Evolutionary conservation across 2,797 vertebrate genomes (phyloP).

Genomic region (Schizopygopsis malacanthus): DNA sequence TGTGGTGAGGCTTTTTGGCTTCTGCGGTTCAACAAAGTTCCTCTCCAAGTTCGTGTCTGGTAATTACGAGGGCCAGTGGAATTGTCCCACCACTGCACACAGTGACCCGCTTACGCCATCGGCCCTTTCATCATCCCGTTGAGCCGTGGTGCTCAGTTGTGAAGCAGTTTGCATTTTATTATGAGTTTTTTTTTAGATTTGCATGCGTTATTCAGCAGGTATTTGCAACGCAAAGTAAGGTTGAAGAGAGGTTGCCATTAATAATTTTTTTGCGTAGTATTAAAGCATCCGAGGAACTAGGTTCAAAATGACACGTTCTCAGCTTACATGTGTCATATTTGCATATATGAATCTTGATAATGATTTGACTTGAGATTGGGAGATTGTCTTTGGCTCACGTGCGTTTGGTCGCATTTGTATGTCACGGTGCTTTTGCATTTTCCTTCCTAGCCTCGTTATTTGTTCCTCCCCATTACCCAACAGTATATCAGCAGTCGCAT

Average conservation of each 20-base stretch:
- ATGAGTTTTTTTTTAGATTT: slow-evolving; percentile 16
- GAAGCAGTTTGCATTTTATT: slow-evolving; percentile 37
- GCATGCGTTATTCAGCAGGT: slow-evolving; percentile 13
- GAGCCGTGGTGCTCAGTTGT: not conserved
- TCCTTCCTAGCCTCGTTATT: slow-evolving; percentile 30
- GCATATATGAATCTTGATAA: not conserved
- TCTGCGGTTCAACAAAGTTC: not conserved
- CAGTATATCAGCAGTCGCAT: slow-evolving; percentile 34
- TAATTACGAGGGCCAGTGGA: not conserved
- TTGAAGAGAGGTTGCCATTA: not conserved
- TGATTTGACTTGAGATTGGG: not conserved
- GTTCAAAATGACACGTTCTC: not conserved
- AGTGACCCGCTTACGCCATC: not conserved
- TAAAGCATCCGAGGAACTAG: not conserved
- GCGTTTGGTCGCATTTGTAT: slow-evolving; percentile 5
- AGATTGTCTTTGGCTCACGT: too few species aligned
- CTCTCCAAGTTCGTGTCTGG: not conserved
- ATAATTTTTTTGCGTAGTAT: not conserved
- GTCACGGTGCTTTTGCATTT: slow-evolving; percentile 23
- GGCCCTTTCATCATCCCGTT: not conserved
- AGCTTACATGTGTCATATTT: not conserved
- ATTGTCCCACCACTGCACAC: not conserved
- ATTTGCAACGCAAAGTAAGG: slow-evolving; percentile 54
- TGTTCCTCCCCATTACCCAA: slow-evolving; percentile 44
- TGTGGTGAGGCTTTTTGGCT: not conserved